Conservation (phyloP, 2,888 invertebrate genomes). For the Ormia ochracea region DNA sequence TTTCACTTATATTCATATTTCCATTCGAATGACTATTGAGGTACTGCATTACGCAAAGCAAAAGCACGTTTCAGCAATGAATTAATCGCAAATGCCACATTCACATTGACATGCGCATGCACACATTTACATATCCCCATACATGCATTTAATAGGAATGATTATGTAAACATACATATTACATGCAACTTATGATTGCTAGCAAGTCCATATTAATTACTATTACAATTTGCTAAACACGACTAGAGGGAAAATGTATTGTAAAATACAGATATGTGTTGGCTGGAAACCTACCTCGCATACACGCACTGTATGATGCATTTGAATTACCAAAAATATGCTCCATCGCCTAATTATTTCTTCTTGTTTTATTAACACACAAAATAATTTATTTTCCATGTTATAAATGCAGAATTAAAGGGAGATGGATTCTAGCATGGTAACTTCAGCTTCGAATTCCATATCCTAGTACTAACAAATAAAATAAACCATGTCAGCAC, state of each 20-base stretch:
- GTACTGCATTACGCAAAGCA: constrained; percentile 1
- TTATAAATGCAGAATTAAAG: background rate
- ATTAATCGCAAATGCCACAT: background rate
- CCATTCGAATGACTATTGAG: background rate
- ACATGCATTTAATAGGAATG: background rate
- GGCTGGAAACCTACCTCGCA: background rate
- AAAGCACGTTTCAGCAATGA: constrained; percentile 8
- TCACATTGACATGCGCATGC: no score
- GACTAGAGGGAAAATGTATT: background rate
- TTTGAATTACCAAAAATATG: constrained; percentile 10
- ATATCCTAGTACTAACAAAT: background rate
- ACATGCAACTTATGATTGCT: background rate
- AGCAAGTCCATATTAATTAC: background rate
- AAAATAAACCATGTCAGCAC: background rate
- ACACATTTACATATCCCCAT: background rate
- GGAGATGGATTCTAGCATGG: background rate
- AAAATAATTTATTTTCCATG: constrained; percentile 6
- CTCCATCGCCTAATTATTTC: background rate
- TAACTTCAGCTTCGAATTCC: background rate
- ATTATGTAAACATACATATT: background rate
- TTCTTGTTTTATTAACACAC: background rate
- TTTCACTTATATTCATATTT: background rate
- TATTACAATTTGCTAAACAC: background rate
- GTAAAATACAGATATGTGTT: background rate
- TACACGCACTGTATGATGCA: background rate